phyloP scores from a whole-genome alignment of 2,888 invertebrate genomes.

The Trichogramma evanescens region DNA sequence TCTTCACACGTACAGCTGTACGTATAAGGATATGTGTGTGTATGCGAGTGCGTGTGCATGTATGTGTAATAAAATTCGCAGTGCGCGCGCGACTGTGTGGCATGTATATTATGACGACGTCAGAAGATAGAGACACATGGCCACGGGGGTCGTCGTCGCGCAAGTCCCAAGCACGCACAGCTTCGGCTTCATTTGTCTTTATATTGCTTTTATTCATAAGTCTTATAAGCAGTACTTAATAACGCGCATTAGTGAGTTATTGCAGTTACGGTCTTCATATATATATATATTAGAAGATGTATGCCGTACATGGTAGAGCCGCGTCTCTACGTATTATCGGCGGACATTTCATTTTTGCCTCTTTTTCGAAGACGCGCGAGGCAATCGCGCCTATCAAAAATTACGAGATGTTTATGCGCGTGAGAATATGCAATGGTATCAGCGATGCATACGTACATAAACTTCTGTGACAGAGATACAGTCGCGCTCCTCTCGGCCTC shows the following conservation, averaged over 20 bases:
- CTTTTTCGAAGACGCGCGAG: too few relatives aligned
- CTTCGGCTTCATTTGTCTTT: slow-evolving; percentile 43
- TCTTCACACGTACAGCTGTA: background rate
- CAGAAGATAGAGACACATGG: slow-evolving; percentile 27
- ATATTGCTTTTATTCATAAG: slow-evolving; percentile 31
- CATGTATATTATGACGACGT: background rate
- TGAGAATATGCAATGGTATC: too few relatives aligned
- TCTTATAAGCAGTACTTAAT: slow-evolving; percentile 21
- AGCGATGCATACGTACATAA: too few relatives aligned
- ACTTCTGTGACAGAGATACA: too few relatives aligned
- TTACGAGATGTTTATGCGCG: too few relatives aligned
- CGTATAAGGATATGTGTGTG: too few relatives aligned
- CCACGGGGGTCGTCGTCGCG: slow-evolving; percentile 22
- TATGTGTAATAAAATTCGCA: background rate
- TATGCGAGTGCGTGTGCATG: background rate
- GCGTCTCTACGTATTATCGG: too few relatives aligned
- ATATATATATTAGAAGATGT: too few relatives aligned
- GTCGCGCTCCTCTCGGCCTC: too few relatives aligned
- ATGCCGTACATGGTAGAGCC: too few relatives aligned
- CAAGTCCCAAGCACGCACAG: slow-evolving; percentile 21
- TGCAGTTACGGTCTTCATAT: slow-evolving; percentile 28
- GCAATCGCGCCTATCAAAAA: too few relatives aligned
- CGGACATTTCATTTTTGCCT: too few relatives aligned
- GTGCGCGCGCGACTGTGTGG: background rate
- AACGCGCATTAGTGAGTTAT: slow-evolving; percentile 23